Evolutionary conservation across 2,113 vertebrate species (phyloP).

Genomic region (Mastomys coucha): DNA sequence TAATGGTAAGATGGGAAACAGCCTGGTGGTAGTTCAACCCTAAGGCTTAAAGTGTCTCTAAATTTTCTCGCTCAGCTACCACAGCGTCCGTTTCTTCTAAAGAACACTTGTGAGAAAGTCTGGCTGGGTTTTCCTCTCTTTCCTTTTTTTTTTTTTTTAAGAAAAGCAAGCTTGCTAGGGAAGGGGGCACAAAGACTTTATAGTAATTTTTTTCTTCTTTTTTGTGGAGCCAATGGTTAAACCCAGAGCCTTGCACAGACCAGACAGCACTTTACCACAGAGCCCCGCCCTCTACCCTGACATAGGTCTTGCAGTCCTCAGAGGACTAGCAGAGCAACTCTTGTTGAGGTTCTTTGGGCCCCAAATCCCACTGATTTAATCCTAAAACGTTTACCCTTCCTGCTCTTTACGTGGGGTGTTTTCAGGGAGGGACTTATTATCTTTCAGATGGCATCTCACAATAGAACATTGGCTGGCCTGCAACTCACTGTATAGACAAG

Average conservation of each 20-base stretch:
- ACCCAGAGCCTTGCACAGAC: not conserved
- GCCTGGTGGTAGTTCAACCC: not conserved
- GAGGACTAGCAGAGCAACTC: not conserved
- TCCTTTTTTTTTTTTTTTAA: not conserved
- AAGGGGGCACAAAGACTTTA: not conserved
- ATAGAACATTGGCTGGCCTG: not conserved
- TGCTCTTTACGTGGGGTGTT: not conserved
- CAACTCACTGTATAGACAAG: not conserved
- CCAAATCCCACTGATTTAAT: not conserved
- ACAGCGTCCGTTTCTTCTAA: constrained; percentile 1
- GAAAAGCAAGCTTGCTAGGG: not conserved
- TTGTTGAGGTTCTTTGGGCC: not conserved
- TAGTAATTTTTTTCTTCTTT: not conserved
- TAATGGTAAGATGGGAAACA: constrained; percentile 7
- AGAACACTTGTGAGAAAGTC: constrained; percentile 2
- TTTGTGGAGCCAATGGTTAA: not conserved
- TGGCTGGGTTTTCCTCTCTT: not conserved
- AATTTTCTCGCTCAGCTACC: constrained; percentile 11
- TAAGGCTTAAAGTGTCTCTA: not conserved
- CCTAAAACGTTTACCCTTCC: not conserved
- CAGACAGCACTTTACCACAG: not conserved
- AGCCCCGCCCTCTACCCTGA: not conserved
- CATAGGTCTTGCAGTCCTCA: not conserved
- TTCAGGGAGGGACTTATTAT: not conserved
- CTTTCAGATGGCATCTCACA: not conserved